phyloP scores from a whole-genome alignment of 1,140 invertebrate species.

The Penaeus indicus region DNA sequence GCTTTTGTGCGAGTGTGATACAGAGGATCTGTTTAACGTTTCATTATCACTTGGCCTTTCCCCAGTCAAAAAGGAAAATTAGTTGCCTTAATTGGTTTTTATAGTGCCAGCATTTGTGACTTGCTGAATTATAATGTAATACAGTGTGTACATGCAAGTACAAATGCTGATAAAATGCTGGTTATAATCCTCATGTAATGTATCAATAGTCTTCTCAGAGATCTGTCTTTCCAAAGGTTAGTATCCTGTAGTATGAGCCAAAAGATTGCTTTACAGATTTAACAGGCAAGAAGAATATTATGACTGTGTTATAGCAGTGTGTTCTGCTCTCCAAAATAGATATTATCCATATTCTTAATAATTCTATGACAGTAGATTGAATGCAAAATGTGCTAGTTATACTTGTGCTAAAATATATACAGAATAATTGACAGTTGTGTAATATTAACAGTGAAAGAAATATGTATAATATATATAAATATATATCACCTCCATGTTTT shows the following conservation, averaged over 20 bases:
- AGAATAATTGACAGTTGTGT: not conserved
- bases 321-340: slow-evolving; percentile 35
- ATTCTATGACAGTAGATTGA: slow-evolving; percentile 32
- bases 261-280: slow-evolving; percentile 33
- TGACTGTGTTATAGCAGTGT: slow-evolving; percentile 55
- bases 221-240: slow-evolving; percentile 58
- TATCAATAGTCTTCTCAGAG: slow-evolving; percentile 47
- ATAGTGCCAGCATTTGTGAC: slow-evolving; percentile 34
- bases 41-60: slow-evolving; percentile 8
- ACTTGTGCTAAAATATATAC: slow-evolving; percentile 42
- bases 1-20: slow-evolving; percentile 22
- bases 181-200: slow-evolving; percentile 38
- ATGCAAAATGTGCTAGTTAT: slow-evolving; percentile 39
- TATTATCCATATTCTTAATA: slow-evolving; percentile 29
- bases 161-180: slow-evolving; percentile 16
- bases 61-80: slow-evolving; percentile 39
- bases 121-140: slow-evolving; percentile 4
- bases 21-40: not conserved
- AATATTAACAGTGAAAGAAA: slow-evolving; percentile 29
- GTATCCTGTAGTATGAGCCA: slow-evolving; percentile 42
- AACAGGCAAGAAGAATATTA: slow-evolving; percentile 9
- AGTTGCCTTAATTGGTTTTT: slow-evolving; percentile 51
- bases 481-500: slow-evolving; percentile 33
- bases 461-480: slow-evolving; percentile 38
- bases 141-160: slow-evolving; percentile 21